Percentiles rank a stretch among this genome's conserved stretches.
These are phyloP conservation scores for Cydia strobilella DNA, from an alignment of 1,140 invertebrate genomes.

Conservation along the genomic window DNA sequence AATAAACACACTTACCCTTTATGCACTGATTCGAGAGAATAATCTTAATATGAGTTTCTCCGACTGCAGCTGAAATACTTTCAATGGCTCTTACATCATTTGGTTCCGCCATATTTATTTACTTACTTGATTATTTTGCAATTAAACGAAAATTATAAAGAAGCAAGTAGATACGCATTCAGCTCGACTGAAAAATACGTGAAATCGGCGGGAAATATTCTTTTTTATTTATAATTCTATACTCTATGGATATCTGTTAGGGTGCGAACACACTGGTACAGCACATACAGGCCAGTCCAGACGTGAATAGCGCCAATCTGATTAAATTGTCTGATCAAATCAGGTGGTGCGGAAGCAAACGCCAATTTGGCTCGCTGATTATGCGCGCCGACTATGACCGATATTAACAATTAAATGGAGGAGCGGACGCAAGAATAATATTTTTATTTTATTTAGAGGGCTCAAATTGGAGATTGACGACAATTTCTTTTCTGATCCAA, in stretches of 20 bases:
- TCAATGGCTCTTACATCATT: conserved; percentile 56
- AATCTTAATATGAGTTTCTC: conserved; percentile 60
- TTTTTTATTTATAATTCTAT: conserved; percentile 27
- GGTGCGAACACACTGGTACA: background rate
- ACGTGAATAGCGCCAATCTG: no score
- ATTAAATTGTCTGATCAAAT: no score
- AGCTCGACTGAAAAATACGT: background rate
- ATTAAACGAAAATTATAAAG: background rate
- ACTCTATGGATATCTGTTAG: background rate
- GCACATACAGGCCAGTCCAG: no score
- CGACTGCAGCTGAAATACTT: conserved; percentile 59
- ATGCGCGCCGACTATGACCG: no score
- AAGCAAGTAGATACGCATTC: background rate
- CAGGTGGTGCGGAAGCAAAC: no score
- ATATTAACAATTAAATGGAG: no score
- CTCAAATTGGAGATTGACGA: no score
- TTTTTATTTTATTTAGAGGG: no score
- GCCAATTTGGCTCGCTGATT: no score
- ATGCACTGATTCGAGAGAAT: conserved; percentile 59
- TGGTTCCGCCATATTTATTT: conserved; percentile 50
- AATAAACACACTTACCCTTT: conserved; percentile 53
- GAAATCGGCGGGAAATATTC: conserved; percentile 36
- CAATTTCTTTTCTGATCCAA: no score
- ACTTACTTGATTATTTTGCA: background rate
- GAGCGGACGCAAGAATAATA: no score